Percentiles rank a stretch among this genome's conserved stretches.
These are phyloP conservation scores for Eurystomus gularis DNA, from an alignment of 2,113 vertebrate species.

Conservation along the genomic window DNA sequence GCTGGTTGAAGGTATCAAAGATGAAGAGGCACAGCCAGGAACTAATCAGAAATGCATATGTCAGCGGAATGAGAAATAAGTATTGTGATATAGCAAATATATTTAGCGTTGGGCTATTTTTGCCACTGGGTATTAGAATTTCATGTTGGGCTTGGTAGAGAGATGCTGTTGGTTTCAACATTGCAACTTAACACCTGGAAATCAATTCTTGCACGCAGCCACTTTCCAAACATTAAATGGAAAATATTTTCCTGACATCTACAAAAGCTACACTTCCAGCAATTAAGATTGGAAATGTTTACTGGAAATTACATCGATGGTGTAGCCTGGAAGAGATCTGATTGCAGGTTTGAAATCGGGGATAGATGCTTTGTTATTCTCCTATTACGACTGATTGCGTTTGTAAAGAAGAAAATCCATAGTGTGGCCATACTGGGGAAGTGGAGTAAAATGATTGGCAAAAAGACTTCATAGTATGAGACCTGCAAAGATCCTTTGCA, in stretches of 20 bases:
- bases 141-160: not conserved
- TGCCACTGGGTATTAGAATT: not conserved
- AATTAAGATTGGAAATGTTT: constrained; percentile 57
- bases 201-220: not conserved
- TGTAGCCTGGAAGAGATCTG: constrained; percentile 20
- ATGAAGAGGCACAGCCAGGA: not conserved
- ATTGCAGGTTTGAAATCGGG: constrained; percentile 46
- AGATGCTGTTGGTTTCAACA: not conserved
- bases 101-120: not conserved
- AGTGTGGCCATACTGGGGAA: constrained; percentile 20
- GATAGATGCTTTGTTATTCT: constrained; percentile 36
- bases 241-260: not conserved
- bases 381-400: constrained; percentile 33
- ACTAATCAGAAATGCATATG: not conserved
- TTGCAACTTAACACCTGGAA: constrained; percentile 27
- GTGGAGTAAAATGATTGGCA: constrained; percentile 57
- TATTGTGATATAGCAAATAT: not conserved
- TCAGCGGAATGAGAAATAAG: not conserved
- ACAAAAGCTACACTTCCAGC: not conserved
- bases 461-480: not conserved
- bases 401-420: constrained; percentile 42
- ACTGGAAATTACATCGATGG: constrained; percentile 47
- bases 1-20: not conserved
- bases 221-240: constrained; percentile 1
- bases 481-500: not conserved